Percentiles rank a stretch among this genome's conserved stretches.
These are phyloP conservation scores for Hoplostethus mediterraneus DNA, from an alignment of 2,797 vertebrate species.

Conservation along the genomic window DNA sequence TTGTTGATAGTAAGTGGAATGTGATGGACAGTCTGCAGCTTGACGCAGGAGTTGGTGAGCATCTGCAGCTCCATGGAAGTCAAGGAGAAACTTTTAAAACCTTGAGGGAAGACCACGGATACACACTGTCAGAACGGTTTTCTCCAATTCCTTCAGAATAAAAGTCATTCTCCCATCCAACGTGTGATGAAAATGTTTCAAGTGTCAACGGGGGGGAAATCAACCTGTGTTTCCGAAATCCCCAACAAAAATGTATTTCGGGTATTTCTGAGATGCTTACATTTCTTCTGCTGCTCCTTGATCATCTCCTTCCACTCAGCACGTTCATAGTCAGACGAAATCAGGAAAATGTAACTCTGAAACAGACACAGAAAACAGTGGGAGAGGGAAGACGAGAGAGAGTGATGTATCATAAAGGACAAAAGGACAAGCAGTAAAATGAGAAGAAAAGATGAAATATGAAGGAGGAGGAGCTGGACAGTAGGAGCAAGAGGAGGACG, in stretches of 20 bases:
- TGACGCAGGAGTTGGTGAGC: slow-evolving; percentile 97
- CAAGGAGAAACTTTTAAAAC: slow-evolving; percentile 94
- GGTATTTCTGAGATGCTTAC: slow-evolving; percentile 79
- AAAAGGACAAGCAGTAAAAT: not conserved
- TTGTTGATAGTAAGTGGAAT: slow-evolving; percentile 95
- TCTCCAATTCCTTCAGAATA: not conserved
- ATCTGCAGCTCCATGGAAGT: slow-evolving; percentile 97
- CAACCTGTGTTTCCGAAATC: not conserved
- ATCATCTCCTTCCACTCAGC: slow-evolving; percentile 96
- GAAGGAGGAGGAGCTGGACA: not conserved
- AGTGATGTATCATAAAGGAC: not conserved
- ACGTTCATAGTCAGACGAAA: slow-evolving; percentile 96
- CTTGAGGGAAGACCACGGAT: slow-evolving; percentile 70
- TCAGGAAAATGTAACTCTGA: slow-evolving; percentile 95
- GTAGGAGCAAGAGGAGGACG: not conserved
- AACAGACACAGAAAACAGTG: slow-evolving; percentile 28
- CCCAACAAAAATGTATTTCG: not conserved
- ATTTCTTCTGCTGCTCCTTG: slow-evolving; percentile 98
- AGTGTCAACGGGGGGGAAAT: not conserved
- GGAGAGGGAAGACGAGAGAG: not conserved
- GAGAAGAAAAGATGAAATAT: slow-evolving; percentile 20
- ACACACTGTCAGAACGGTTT: not conserved
- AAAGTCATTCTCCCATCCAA: not conserved
- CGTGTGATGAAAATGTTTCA: not conserved
- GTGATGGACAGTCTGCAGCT: slow-evolving; percentile 97